Base-by-base conservation (phyloP, 2,888 invertebrate species). In the Polymixis flavicincta region DNA sequence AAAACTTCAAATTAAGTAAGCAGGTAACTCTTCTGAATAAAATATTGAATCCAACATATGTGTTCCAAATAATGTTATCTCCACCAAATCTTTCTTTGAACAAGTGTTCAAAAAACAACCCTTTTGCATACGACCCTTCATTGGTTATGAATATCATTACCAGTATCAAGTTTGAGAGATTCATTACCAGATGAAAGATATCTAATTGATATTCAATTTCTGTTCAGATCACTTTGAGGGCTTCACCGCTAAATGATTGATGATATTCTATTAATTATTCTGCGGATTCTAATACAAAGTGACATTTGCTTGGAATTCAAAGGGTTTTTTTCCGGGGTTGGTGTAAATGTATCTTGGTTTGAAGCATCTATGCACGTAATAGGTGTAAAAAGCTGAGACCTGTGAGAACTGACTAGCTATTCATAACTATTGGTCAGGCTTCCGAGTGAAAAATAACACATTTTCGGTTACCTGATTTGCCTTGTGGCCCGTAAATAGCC, bases 131-230 rank as follows among this genome's bases (percentile, higher is more conserved):
- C 87, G 80, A 86, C 91, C 92, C 90, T 81, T 83, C 79, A 80
- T 82, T 83, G 88, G 89, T 90, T 91, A 91, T 94, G 94, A 93
- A 95, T 95, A 94, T 93, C 91, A 94, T 94, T 94, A 94, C 80
- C 80, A 73, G 90, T 93, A 93, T 94, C 92, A 88, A 87, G 88
- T 94, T 94, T 87, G 77, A 74, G 77, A 84, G 78, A 85, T 88
- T 86, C 76, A 83, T 83, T 85, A 88, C 85, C 48, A 86, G 90
- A 92, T 92, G 82, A 87, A 83, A 90, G 90, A 92, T 91, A 88
- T 83, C 54, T 80, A 85, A 87, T 78, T 84, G 81, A 88, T 87
- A 87, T 89, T 85, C 82, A 84, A 88, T 88, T 87, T 83, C 75
- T 79, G 70, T 81, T 76, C 37, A 76, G 69, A 78, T 75, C 82